Evolutionary conservation across 2,797 vertebrate species (phyloP).

Genomic region (Lagorchestes hirsutus): DNA sequence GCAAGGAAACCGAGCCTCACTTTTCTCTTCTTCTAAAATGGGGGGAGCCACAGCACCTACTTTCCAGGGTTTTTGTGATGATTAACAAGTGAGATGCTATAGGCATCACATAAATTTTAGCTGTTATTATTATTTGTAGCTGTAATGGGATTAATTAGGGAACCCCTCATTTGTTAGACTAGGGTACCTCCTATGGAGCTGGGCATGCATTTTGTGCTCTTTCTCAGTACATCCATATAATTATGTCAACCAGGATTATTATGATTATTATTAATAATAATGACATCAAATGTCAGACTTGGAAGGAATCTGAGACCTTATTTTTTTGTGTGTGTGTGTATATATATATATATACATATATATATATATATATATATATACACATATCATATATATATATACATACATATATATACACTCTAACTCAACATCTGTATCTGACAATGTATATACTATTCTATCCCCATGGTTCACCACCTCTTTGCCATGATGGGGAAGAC

Average conservation of each 20-base stretch:
- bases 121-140: neutral
- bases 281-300: neutral
- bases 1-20: neutral
- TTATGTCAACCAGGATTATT: neutral
- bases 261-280: neutral
- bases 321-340: no score
- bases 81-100: neutral
- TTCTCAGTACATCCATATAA: neutral
- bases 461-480: neutral
- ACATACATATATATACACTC: no score
- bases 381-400: no score
- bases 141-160: neutral
- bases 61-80: neutral
- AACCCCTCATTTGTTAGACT: neutral
- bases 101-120: neutral
- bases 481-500: neutral
- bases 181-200: neutral
- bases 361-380: no score
- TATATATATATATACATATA: no score
- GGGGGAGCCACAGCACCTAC: neutral
- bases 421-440: neutral
- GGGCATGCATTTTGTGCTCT: neutral
- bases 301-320: no score
- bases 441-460: neutral
- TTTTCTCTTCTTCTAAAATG: neutral